Evolutionary conservation across 2,797 vertebrate species (phyloP).

Genomic region (Artibeus jamaicensis): DNA sequence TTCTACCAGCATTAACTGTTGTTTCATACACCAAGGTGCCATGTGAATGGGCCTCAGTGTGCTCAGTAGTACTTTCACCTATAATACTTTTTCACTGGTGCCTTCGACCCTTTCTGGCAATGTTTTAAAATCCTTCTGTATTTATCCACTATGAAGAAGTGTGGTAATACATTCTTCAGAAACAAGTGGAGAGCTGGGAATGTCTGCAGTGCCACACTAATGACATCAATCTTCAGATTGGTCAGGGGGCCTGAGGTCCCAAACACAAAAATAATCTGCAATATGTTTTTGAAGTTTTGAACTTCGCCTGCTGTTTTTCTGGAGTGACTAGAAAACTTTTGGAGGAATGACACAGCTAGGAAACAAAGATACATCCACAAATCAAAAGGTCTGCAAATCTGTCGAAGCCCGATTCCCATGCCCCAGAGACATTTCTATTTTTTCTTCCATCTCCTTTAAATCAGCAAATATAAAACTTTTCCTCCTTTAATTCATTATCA

Average conservation of each 20-base stretch:
- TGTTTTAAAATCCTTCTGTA: background rate
- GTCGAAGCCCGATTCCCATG: slow-evolving; percentile 68
- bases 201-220: slow-evolving; percentile 49
- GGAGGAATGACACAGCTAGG: slow-evolving; percentile 74
- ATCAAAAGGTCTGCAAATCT: slow-evolving; percentile 76
- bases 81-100: background rate
- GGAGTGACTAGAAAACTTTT: slow-evolving; percentile 69
- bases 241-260: slow-evolving; percentile 69
- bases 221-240: slow-evolving; percentile 57
- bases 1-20: too few species aligned
- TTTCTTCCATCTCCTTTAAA: slow-evolving; percentile 78
- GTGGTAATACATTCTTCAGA: background rate
- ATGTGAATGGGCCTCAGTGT: too few species aligned
- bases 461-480: slow-evolving; percentile 79
- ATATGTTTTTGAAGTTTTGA: slow-evolving; percentile 74
- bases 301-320: slow-evolving; percentile 23
- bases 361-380: slow-evolving; percentile 76
- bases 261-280: slow-evolving; percentile 80
- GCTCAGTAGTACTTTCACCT: background rate
- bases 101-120: background rate
- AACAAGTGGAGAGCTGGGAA: background rate
- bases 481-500: slow-evolving; percentile 78
- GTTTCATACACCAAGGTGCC: too few species aligned
- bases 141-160: slow-evolving; percentile 58
- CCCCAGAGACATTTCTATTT: slow-evolving; percentile 57